Conservation (phyloP, 2,888 invertebrate genomes). For the Kryphioiulus occultus region DNA sequence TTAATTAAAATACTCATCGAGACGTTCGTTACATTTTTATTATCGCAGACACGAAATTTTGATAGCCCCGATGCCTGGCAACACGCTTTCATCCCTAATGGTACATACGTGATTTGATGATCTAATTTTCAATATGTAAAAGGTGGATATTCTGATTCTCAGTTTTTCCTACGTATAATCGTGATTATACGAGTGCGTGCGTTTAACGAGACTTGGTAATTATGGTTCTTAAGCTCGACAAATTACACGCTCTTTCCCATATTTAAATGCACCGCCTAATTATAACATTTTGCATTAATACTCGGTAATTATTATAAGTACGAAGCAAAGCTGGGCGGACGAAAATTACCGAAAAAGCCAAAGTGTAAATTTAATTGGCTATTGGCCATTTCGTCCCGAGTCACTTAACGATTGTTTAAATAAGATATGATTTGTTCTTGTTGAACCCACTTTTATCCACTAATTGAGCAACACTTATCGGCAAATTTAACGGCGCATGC, state of each 20-base stretch:
- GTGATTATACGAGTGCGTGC: neutral
- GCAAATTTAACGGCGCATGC: neutral
- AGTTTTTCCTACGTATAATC: neutral
- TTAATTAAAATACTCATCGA: neutral
- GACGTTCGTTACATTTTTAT: neutral
- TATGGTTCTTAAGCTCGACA: neutral
- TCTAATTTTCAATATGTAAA: neutral
- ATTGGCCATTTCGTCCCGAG: neutral
- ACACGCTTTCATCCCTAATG: slow-evolving; percentile 21
- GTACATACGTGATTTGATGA: neutral
- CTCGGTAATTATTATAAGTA: neutral
- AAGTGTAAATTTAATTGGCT: neutral
- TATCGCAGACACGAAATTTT: neutral
- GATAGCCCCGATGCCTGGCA: neutral
- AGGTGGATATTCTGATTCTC: neutral
- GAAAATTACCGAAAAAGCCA: neutral
- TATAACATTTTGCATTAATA: neutral
- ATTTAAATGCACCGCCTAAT: neutral
- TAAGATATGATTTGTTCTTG: neutral
- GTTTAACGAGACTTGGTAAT: neutral
- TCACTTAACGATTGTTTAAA: slow-evolving; percentile 27
- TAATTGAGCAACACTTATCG: neutral
- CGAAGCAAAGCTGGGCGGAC: neutral
- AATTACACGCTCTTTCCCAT: neutral
- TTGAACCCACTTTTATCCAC: neutral